Evolutionary conservation across 2,888 invertebrate genomes (phyloP).

Genomic region (Philopedon plagiatum): DNA sequence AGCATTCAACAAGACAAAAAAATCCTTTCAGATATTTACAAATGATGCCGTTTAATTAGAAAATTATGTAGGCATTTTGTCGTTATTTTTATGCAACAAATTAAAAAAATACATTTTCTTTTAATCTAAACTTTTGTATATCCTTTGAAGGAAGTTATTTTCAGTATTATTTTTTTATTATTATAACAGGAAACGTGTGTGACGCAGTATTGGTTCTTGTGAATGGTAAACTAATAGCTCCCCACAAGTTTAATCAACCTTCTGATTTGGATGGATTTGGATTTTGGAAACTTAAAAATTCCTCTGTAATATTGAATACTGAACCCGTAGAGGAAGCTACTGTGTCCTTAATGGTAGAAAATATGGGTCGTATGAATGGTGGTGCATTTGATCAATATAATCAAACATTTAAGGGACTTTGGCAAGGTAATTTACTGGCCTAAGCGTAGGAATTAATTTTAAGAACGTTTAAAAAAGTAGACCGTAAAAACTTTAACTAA

Average conservation of each 20-base stretch:
- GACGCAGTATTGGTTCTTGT: conserved; percentile 72
- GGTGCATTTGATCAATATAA: conserved; percentile 66
- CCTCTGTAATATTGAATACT: conserved; percentile 57
- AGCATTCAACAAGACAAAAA: no score
- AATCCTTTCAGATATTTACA: no score
- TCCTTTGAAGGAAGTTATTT: background rate
- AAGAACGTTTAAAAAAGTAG: no score
- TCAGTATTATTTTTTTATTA: background rate
- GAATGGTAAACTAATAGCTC: conserved; percentile 66
- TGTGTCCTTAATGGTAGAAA: conserved; percentile 75
- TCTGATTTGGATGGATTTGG: conserved; percentile 66
- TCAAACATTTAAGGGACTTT: conserved; percentile 63
- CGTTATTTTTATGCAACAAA: no score
- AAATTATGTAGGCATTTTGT: no score
- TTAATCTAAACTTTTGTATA: background rate
- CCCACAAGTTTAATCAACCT: conserved; percentile 56
- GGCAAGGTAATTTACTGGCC: no score
- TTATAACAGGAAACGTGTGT: conserved; percentile 59
- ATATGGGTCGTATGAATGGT: conserved; percentile 84
- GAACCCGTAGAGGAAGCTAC: conserved; percentile 55
- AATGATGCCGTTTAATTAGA: no score
- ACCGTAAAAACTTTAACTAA: no score
- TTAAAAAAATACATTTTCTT: no score
- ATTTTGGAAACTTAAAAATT: conserved; percentile 64
- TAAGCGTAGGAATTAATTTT: no score